Evolutionary conservation across 2,888 invertebrate genomes (phyloP), one percentile per base, ranked within the genome.

Genomic region (Hydraecia micacea): DNA sequence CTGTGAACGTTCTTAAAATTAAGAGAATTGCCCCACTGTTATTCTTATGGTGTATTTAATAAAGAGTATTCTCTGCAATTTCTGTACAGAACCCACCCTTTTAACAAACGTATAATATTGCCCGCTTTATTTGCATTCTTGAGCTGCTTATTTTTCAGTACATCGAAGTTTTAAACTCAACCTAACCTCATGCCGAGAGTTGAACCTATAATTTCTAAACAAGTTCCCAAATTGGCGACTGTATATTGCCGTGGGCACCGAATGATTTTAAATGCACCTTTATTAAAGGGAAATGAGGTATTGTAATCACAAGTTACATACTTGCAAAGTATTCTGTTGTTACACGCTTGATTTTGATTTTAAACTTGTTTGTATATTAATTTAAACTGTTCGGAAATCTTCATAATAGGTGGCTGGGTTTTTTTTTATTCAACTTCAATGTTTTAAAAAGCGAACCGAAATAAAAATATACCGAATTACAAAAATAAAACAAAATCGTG

Each of bases 141-240:
- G 28, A 69, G 73, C 65, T 79, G 52, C 60, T 88, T 80, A 87
- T 87, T 87, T 85, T 83, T 84, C 81, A 82, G 83, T 87, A 81
- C 78, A 68, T 66, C 39, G 78, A 75, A 62, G 86, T 86, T 90
- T 89, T 87, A 90, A 91, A 90, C 88, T 89, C 86, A 89, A 86
- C 90, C 92, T 94, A 93, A 93, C 92, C 92, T 92, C 92, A 88
- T 89, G 90, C 90, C 90, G 81, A 87, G 90, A 90, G 87, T 92
- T 95, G 94, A 94, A 96, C 96, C 95, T 97, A 95, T 97, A 97
- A 97, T 97, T 96, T 96, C 96, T 96, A 96, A 97, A 96, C 96
- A 92, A 95, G 96, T 96, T 96, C 93, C 93, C 90, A 96, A 96
- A 96, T 96, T 96, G 96, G 95, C 96, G 94, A 94, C 94, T 93